Evolutionary conservation across 1,140 invertebrate species (phyloP), one percentile per base, ranked within the genome.

Genomic region (Aradophagus sp.): DNA sequence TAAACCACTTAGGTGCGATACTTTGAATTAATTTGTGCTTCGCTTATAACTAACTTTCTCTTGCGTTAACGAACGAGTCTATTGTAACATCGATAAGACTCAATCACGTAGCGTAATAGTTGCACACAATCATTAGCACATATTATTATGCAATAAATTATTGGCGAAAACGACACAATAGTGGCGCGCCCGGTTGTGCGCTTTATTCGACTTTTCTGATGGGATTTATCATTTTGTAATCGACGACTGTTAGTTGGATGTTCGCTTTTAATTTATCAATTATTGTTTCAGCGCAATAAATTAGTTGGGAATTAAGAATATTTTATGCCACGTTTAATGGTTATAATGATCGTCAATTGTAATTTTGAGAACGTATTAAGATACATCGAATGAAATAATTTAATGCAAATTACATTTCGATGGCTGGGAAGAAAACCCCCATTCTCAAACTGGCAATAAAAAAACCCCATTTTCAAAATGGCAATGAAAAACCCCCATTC

Each of bases 71-170:
- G 48, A 69, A 69, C 55, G 48, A 48, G 61, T 69, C 41, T 20
- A 69, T 69, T 69, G 65, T 69, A 69, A 55, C 39, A 61, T 69
- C 65, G 56, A 69, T 69, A 69, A 69, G 39, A 39, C 48, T 69
- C 48, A 61, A 69, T 69, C 48, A 42, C 34, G 16, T 8, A 15
- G 35, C 42, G 47, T 69, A 68, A 68, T 61, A 50, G 42, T 69
- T 52, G 63, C 53, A 62, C 66, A 50, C 50, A 44, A 44, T 58
- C 55, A 62, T 69, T 69, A 62, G 58, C 50, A 47, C 44, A 29
- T n/a, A 68, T 56, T 62, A 65, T 71, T 71, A 65, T 48, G 59
- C 35, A 59, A 65, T 71, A 52, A 71, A 59, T 65, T 71, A 65
- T 55, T 14, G 16, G 53, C 12, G 59, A 71, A 59, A 68, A 59